These are phyloP conservation scores for Theocolax elegans DNA, from an alignment of 1,140 invertebrate genomes.

Conservation along the genomic window DNA sequence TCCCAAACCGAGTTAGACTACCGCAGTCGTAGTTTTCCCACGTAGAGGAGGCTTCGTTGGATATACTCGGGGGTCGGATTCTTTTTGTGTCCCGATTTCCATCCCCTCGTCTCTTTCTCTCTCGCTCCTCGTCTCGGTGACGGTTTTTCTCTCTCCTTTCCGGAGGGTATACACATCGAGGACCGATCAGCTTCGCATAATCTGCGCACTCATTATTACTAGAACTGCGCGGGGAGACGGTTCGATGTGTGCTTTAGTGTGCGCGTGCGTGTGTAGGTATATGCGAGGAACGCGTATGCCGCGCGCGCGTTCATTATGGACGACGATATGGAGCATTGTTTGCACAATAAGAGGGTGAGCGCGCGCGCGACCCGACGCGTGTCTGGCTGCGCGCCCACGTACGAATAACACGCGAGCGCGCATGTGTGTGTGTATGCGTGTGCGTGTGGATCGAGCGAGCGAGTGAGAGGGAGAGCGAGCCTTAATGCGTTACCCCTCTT, in stretches of 20 bases:
- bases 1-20: not conserved
- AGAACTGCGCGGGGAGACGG: constrained; percentile 52
- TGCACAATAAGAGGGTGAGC: constrained; percentile 64
- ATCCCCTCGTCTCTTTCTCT: constrained; percentile 34
- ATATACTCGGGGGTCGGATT: not conserved
- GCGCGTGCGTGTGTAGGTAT: constrained; percentile 48
- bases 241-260: not conserved
- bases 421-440: constrained; percentile 40
- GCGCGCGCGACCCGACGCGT: constrained; percentile 45
- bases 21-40: not conserved
- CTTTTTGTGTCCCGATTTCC: constrained; percentile 13
- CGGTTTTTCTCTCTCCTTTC: constrained; percentile 46
- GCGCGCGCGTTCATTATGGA: constrained; percentile 64
- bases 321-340: constrained; percentile 67
- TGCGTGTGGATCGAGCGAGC: not conserved
- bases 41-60: not conserved
- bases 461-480: constrained; percentile 1
- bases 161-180: constrained; percentile 55
- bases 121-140: constrained; percentile 16
- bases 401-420: no score
- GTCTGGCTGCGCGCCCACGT: no score
- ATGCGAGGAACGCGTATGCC: constrained; percentile 48
- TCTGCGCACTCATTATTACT: constrained; percentile 67
- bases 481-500: constrained; percentile 51
- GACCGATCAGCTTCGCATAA: constrained; percentile 65